Evolutionary conservation across 35 echinoderm and acorn worm species (phyloP), one percentile per base, ranked within the genome.

Genomic region (Stichopus chloronotus): DNA sequence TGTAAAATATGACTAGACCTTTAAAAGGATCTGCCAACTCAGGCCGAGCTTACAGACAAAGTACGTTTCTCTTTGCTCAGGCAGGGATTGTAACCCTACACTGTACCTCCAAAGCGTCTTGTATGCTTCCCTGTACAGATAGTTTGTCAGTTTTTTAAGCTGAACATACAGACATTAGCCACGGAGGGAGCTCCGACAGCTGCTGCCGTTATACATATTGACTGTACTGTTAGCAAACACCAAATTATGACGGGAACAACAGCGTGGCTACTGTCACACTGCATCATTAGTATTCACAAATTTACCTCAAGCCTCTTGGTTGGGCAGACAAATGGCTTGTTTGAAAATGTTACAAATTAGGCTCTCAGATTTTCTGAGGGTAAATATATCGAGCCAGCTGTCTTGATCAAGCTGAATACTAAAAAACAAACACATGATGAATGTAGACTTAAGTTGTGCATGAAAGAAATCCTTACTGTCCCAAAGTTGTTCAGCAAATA

Each of bases 251-350:
- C 14, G 7, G n/a, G 19, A 74, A 21, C 13, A 74, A 74, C 17
- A 19, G 69, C 19, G 22, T 20, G 14, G 22, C 14, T 74, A 74
- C 69, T 19, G 69, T 74, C 12, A 74, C 19, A 20, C 30, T 43
- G 30, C 30, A 43, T 74, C 69, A 74, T 74, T 74, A 74, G 69
- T 74, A 74, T 74, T 74, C 69, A 74, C 13, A 74, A 74, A 74
- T 4, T 74, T 24, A 74, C 17, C 22, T n/a, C 17, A 16, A 74
- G 69, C 19, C 19, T 74, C 69, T 74, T 74, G 22, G 30, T 43
- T 19, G 19, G 17, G 6, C 13, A 74, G 13, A 74, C 69, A 7
- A 21, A 21, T 22, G 69, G 20, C 22, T 74, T 43, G 30, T 43
- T 74, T 74, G 19, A n/a, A 7, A 74, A 74, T 74, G 69, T 74